Percentiles rank a stretch among this genome's conserved stretches.
Evolutionary conservation across 2,888 invertebrate genomes (phyloP).

Genomic region (Limnephilus auricula): DNA sequence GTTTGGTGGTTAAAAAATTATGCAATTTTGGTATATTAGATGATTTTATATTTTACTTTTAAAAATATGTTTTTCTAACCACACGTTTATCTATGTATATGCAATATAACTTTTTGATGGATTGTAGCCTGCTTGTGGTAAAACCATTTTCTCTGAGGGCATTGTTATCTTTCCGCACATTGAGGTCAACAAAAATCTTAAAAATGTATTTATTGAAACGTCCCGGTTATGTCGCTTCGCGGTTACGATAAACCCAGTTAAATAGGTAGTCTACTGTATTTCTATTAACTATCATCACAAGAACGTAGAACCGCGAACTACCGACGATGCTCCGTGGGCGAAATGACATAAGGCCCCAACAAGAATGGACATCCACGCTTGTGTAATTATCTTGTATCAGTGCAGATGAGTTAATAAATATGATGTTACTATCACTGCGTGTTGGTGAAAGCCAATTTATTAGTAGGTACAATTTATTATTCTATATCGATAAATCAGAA

Average conservation of each 20-base stretch:
- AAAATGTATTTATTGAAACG: neutral
- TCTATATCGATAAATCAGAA: neutral
- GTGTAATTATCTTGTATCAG: neutral
- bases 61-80: too few species aligned
- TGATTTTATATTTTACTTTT: too few species aligned
- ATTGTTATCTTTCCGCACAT: neutral
- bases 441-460: neutral
- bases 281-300: neutral
- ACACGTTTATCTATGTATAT: too few species aligned
- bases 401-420: neutral
- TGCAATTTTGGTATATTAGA: too few species aligned
- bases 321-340: neutral
- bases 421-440: neutral
- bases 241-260: neutral
- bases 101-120: neutral
- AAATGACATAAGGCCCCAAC: neutral
- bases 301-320: neutral
- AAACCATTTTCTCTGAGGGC: neutral
- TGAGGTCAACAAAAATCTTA: neutral
- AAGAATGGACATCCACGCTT: neutral
- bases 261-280: neutral
- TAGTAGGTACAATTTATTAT: too few species aligned
- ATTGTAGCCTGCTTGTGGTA: neutral
- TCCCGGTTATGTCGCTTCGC: neutral
- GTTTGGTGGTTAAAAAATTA: too few species aligned